Conservation (phyloP, 2,888 invertebrate species). For the Ophion ellenae region DNA sequence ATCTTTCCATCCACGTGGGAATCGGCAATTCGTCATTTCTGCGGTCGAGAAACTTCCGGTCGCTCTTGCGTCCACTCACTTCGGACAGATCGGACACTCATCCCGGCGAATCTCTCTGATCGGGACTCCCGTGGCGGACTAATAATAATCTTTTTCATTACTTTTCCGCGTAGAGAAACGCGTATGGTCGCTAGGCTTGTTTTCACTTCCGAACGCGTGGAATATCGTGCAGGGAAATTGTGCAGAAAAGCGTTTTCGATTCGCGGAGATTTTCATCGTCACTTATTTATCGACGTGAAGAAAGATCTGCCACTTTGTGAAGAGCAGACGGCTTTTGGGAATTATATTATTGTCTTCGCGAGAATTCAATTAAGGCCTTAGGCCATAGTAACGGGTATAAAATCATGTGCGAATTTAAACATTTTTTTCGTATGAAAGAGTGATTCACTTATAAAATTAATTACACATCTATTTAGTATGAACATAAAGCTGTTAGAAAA, state of each 20-base stretch:
- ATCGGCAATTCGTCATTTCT: slow-evolving; percentile 31
- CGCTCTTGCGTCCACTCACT: slow-evolving; percentile 5
- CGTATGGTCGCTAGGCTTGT: not conserved
- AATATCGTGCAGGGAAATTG: not conserved
- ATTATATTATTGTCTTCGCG: too few relatives aligned
- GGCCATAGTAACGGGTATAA: too few relatives aligned
- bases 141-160: not conserved
- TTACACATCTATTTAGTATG: too few relatives aligned
- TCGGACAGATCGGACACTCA: slow-evolving; percentile 4
- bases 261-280: not conserved
- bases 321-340: too few relatives aligned
- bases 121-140: not conserved
- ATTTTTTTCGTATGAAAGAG: too few relatives aligned
- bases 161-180: not conserved
- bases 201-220: not conserved
- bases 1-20: slow-evolving; percentile 15
- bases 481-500: too few relatives aligned
- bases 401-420: too few relatives aligned
- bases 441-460: too few relatives aligned
- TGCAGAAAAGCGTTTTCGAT: not conserved
- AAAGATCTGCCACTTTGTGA: too few relatives aligned
- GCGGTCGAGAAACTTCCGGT: slow-evolving; percentile 34
- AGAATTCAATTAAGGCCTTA: too few relatives aligned
- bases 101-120: not conserved
- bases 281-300: too few relatives aligned